A percentile compares a stretch with the other conserved stretches of the same genome.
phyloP scores from a whole-genome alignment of 2,888 invertebrate species.

The Meta bourneti region DNA sequence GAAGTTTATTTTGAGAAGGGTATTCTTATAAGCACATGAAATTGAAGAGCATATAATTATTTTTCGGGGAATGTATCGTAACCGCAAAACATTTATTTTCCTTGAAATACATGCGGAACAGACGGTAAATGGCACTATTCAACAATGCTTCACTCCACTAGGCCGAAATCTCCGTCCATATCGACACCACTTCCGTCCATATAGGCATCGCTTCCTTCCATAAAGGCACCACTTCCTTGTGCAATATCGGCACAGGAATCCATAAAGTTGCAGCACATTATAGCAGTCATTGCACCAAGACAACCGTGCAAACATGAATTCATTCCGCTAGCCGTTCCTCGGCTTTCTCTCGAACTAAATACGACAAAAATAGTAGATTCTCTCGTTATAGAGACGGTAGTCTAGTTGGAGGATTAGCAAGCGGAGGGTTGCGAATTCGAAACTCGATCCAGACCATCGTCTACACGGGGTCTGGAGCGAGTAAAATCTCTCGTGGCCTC shows the following conservation, averaged over 20 bases:
- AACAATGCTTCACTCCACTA: background rate
- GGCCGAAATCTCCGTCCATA: background rate
- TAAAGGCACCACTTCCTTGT: background rate
- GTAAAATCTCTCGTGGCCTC: too few species aligned
- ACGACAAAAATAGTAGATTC: too few species aligned
- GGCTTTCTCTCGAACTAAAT: background rate
- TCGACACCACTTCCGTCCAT: background rate
- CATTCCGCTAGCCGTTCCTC: background rate
- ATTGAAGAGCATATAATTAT: too few species aligned
- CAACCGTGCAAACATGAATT: constrained; percentile 2
- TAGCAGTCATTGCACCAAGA: constrained; percentile 2
- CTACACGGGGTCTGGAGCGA: too few species aligned
- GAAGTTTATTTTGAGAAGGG: too few species aligned
- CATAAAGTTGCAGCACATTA: constrained; percentile 10
- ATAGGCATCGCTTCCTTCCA: background rate
- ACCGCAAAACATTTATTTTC: background rate
- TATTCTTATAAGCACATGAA: too few species aligned
- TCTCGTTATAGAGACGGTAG: too few species aligned
- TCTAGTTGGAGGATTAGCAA: too few species aligned
- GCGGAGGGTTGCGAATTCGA: too few species aligned
- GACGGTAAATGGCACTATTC: background rate
- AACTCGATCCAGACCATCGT: too few species aligned
- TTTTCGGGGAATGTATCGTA: background rate
- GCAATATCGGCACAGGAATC: background rate
- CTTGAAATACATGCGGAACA: background rate